Base-by-base conservation (phyloP, 2,113 vertebrate species). In the Corydoras sp. region DNA sequence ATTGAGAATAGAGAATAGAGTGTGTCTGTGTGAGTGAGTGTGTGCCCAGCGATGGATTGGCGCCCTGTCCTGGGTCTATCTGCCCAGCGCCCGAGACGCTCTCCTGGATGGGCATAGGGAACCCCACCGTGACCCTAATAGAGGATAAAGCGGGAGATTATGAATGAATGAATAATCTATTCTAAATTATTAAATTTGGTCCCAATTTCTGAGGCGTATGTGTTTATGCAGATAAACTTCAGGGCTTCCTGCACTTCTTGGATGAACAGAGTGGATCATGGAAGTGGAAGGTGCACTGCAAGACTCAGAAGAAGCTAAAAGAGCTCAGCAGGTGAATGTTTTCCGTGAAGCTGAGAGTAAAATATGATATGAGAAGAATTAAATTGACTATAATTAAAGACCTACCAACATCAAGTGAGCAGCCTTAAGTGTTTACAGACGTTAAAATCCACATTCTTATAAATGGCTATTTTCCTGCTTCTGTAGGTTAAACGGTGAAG, bases 241-340 rank as follows among this genome's bases (percentile, higher is more conserved):
- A 94, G 78, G 81, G 77, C 30, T 92, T 98, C 80, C 85, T 98
- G 5, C 85, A 85, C 61, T 97, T 97, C 82, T 82, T 98, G 72
- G 93, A 95, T 83, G 88, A 92, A 66, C 91, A 95, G 81, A 94
- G 76, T 85, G 93, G 89, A 63, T 89, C 93, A 79, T 98, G 96
- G 96, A 93, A 96, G 82, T 97, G 95, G 94, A 98, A 98, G 84
- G 89, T 98, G 50, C 96, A 98, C 85, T 96, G 93, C 82, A 98
- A 97, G 89, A 96, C 96, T 82, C 94, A 97, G 78, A 98, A 98
- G 81, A 98, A 94, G 74, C 90, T 98, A 3, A 98, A 98, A 79
- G 94, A 98, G 84, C 81, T 95, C 75, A 94, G 91, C 59, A 95
- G 96, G 96, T 97, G 65, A 85, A 90, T 65, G 12, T n/a, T 13